Percentiles rank a stretch among this genome's conserved stretches.
Evolutionary conservation across 2,888 invertebrate species (phyloP).

Genomic region (Drosophila vallismaia): DNA sequence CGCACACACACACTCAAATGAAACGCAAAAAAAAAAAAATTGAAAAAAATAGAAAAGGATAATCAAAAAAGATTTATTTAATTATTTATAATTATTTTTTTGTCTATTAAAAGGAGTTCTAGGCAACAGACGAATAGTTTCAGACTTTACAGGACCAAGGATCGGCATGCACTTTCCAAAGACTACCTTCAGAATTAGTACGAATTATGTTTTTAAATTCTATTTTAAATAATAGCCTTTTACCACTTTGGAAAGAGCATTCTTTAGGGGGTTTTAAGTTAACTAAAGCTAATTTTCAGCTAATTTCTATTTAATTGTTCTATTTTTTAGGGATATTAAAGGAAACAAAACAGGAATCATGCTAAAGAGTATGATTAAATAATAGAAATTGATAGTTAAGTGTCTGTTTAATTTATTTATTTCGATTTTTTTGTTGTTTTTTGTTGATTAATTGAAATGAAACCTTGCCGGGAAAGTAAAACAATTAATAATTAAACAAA

Average conservation of each 20-base stretch:
- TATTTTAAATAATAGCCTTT: not conserved
- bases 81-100: conserved; percentile 6
- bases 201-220: not conserved
- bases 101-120: conserved; percentile 8
- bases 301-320: not conserved
- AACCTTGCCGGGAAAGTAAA: not conserved
- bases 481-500: not conserved
- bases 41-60: not conserved
- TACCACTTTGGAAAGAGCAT: conserved; percentile 14
- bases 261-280: not conserved
- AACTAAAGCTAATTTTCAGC: not conserved
- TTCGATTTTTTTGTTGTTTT: too few species aligned
- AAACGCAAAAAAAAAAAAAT: conserved; percentile 45
- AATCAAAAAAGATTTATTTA: conserved; percentile 2
- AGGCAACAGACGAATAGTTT: conserved; percentile 8
- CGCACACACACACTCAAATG: conserved; percentile 69
- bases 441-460: not conserved
- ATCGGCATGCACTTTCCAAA: conserved; percentile 18
- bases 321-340: conserved; percentile 8
- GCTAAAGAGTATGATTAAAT: conserved; percentile 7
- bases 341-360: conserved; percentile 8
- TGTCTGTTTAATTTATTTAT: not conserved
- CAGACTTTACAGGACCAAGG: conserved; percentile 16
- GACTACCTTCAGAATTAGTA: not conserved
- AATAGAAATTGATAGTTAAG: not conserved